phyloP scores from a whole-genome alignment of 2,113 vertebrate species.

The Monopterus albus region DNA sequence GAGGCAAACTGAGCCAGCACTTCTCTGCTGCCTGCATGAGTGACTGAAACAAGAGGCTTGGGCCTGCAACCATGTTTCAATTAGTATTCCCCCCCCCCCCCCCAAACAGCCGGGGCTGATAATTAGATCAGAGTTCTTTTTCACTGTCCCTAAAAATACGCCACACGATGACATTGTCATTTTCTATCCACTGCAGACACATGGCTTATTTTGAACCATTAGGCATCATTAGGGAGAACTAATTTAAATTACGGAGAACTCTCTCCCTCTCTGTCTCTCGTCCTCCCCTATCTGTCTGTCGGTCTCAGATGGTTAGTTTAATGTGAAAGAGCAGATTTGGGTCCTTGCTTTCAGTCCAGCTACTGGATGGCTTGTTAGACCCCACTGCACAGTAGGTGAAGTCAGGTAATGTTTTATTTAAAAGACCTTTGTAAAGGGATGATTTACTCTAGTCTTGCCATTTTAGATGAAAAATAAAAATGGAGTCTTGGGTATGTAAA shows the following conservation, averaged over 20 bases:
- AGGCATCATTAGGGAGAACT: conserved; percentile 79
- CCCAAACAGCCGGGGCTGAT: conserved; percentile 59
- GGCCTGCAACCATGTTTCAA: conserved; percentile 59
- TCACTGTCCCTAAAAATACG: conserved; percentile 76
- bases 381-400: conserved; percentile 14
- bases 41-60: conserved; percentile 37
- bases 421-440: background rate
- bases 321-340: conserved; percentile 31
- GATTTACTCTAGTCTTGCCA: background rate
- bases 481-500: background rate
- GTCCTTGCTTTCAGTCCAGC: conserved; percentile 19
- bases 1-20: conserved; percentile 33
- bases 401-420: background rate
- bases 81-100: conserved; percentile 57
- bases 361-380: conserved; percentile 4
- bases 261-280: conserved; percentile 31
- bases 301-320: conserved; percentile 45
- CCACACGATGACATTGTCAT: conserved; percentile 68
- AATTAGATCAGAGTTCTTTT: conserved; percentile 83
- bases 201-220: conserved; percentile 81
- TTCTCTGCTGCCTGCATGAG: conserved; percentile 25
- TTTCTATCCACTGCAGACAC: conserved; percentile 72
- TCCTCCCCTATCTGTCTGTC: conserved; percentile 31
- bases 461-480: background rate
- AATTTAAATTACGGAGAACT: conserved; percentile 74